phyloP scores from a whole-genome alignment of 2,113 vertebrate species.

The Crotophaga sulcirostris region DNA sequence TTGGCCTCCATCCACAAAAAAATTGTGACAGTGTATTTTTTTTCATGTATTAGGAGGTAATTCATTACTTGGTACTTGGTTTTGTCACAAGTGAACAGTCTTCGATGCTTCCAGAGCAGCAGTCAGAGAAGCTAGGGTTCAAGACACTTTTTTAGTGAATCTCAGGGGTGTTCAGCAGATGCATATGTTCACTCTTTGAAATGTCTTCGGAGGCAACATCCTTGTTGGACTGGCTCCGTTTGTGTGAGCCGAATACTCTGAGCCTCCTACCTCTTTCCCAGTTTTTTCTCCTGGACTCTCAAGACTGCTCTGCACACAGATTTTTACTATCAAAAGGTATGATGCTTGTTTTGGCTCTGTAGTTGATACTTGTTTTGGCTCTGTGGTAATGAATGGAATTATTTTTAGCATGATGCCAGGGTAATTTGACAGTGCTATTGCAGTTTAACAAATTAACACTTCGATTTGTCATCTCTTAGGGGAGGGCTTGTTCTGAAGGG shows the following conservation, averaged over 20 bases:
- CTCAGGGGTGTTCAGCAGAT: conserved; percentile 3
- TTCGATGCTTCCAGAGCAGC: neutral
- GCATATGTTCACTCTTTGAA: neutral
- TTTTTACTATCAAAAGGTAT: neutral
- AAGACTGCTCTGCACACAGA: neutral
- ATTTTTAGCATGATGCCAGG: conserved; percentile 30
- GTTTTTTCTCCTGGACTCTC: neutral
- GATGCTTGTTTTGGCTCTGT: conserved; percentile 10
- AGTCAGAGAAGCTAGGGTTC: neutral
- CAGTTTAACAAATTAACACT: conserved; percentile 50
- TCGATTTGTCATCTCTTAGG: conserved; percentile 7
- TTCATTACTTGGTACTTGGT: neutral
- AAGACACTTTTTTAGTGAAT: neutral
- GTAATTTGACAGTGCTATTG: conserved; percentile 40
- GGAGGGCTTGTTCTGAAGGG: neutral
- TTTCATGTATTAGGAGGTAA: neutral
- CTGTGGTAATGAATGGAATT: conserved; percentile 18
- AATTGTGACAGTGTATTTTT: neutral
- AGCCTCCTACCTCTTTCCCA: neutral
- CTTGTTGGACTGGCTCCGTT: neutral
- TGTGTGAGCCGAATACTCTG: neutral
- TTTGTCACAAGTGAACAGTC: neutral
- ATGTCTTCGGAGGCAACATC: neutral
- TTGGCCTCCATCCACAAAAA: conserved; percentile 1
- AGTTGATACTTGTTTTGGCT: neutral